Conservation (phyloP, 2,888 invertebrate genomes). For the Eurytoma adleriae region DNA sequence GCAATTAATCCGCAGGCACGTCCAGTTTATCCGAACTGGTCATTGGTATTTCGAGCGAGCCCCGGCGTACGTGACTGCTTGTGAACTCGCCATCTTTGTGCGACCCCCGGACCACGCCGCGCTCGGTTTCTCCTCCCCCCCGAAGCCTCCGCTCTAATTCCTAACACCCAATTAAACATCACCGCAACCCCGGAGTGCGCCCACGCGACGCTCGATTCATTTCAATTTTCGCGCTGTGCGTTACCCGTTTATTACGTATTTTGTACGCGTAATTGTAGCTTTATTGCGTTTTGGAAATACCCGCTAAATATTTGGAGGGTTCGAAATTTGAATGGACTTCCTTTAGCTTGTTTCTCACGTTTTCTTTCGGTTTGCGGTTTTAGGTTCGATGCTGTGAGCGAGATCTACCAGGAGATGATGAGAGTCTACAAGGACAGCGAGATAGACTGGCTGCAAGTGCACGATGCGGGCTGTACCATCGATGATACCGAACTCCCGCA, state of each 20-base stretch:
- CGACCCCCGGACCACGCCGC: neutral
- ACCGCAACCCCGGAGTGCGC: slow-evolving; percentile 32
- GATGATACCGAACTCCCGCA: slow-evolving; percentile 91
- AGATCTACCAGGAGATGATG: slow-evolving; percentile 65
- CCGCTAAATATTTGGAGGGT: too few species aligned
- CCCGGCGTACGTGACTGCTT: slow-evolving; percentile 48
- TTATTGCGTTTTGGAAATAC: neutral
- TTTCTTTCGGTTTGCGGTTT: slow-evolving; percentile 48
- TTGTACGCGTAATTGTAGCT: neutral
- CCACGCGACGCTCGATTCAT: slow-evolving; percentile 1
- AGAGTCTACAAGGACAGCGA: slow-evolving; percentile 79
- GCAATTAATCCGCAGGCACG: slow-evolving; percentile 56
- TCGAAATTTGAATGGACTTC: neutral
- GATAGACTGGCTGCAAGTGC: slow-evolving; percentile 88
- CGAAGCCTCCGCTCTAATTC: slow-evolving; percentile 41
- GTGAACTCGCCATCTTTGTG: slow-evolving; percentile 43
- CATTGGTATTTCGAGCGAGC: slow-evolving; percentile 54
- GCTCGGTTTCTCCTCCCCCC: neutral
- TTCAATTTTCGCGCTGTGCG: slow-evolving; percentile 42
- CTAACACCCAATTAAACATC: slow-evolving; percentile 57
- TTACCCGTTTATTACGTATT: neutral
- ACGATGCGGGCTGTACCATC: slow-evolving; percentile 92
- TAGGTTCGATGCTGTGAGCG: slow-evolving; percentile 68
- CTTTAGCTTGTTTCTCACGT: neutral
- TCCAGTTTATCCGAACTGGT: slow-evolving; percentile 52